Conservation (phyloP, 1,140 invertebrate genomes). For the Zophobas atratus region DNA sequence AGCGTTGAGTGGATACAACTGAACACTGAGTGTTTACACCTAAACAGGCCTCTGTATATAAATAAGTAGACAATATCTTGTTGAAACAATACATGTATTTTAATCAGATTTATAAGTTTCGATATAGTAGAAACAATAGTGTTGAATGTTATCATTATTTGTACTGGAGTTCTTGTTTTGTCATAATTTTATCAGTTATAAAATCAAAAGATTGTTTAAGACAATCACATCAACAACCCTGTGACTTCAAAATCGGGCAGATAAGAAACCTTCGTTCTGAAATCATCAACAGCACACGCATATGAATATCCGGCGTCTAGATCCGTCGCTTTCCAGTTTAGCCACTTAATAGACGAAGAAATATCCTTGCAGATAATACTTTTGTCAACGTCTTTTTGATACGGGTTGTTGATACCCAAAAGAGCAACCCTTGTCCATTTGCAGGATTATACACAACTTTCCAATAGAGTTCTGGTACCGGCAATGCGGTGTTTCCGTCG, state of each 20-base stretch:
- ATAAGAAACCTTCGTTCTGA: constrained; percentile 71
- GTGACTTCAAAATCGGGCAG: constrained; percentile 70
- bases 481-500: constrained; percentile 67
- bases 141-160: constrained; percentile 6
- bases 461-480: constrained; percentile 75
- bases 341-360: constrained; percentile 70
- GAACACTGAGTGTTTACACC: too few species aligned
- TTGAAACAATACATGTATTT: too few species aligned
- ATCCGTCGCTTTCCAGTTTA: constrained; percentile 71
- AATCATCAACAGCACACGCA: constrained; percentile 76
- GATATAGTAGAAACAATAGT: not conserved
- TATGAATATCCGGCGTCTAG: constrained; percentile 76
- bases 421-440: constrained; percentile 72
- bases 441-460: constrained; percentile 75
- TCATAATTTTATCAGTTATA: constrained; percentile 15
- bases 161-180: not conserved
- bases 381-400: constrained; percentile 66
- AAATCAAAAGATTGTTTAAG: constrained; percentile 13
- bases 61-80: too few species aligned
- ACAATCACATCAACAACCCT: constrained; percentile 65
- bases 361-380: constrained; percentile 74
- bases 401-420: constrained; percentile 78
- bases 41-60: too few species aligned
- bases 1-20: too few species aligned
- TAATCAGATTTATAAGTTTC: too few species aligned